These are phyloP conservation scores for Tetragonula clypearis DNA, from an alignment of 1,140 invertebrate genomes.

Conservation along the genomic window DNA sequence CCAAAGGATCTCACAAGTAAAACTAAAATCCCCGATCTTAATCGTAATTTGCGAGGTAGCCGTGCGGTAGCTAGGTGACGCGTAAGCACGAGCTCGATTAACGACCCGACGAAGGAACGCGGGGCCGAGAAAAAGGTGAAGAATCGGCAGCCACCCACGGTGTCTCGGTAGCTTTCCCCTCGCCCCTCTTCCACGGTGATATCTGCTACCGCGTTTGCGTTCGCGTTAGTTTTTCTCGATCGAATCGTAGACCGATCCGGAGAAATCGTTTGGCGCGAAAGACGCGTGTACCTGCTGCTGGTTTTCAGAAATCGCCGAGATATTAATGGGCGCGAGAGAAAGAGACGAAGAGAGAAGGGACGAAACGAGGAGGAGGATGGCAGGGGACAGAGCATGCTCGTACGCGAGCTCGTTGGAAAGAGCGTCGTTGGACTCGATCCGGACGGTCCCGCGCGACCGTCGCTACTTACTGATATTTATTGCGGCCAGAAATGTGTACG, in stretches of 20 bases:
- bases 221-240: background rate
- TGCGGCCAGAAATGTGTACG: slow-evolving; percentile 80
- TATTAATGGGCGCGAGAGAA: slow-evolving; percentile 11
- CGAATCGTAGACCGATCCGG: background rate
- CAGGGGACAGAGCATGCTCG: background rate
- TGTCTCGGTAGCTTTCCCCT: slow-evolving; percentile 32
- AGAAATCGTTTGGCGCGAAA: background rate
- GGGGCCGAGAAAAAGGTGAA: slow-evolving; percentile 51
- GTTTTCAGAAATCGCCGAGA: slow-evolving; percentile 21
- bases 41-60: background rate
- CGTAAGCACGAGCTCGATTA: background rate
- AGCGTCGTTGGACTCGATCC: slow-evolving; percentile 43
- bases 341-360: background rate
- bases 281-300: background rate
- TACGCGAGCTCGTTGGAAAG: slow-evolving; percentile 27
- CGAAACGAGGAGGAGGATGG: too few species aligned
- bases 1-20: too few species aligned
- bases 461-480: slow-evolving; percentile 82
- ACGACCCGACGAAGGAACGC: background rate
- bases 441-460: slow-evolving; percentile 70
- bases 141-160: slow-evolving; percentile 74
- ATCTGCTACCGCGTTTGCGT: slow-evolving; percentile 6
- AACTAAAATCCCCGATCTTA: too few species aligned
- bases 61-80: background rate
- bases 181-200: background rate